These are phyloP conservation scores for silkworm (Bombyx mori) DNA, from an alignment of 1,140 invertebrate genomes.

Conservation along the genomic window ASM3026992v2 NC_085130.1:6073501-6074000, in stretches of 20 bases:
- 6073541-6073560: too few relatives aligned
- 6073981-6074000: slow-evolving; percentile 31
- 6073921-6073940: slow-evolving; percentile 34
- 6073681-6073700: too few relatives aligned
- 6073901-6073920: slow-evolving; percentile 31
- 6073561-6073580: too few relatives aligned
- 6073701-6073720: too few relatives aligned
- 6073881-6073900: slow-evolving; percentile 26
- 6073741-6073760: slow-evolving; percentile 27
- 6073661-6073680: too few relatives aligned
- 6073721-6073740: too few relatives aligned
- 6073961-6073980: slow-evolving; percentile 37
- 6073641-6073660: too few relatives aligned
- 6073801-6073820: neutral
- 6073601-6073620: too few relatives aligned
- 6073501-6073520: too few relatives aligned
- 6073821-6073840: neutral
- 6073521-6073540: too few relatives aligned
- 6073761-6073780: slow-evolving; percentile 32
- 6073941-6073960: slow-evolving; percentile 19
- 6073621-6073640: too few relatives aligned
- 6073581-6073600: too few relatives aligned
- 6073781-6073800: slow-evolving; percentile 18
- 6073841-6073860: slow-evolving; percentile 16
- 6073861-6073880: slow-evolving; percentile 28